Evolutionary conservation across 2,113 vertebrate genomes (phyloP).

Genomic region (Gila orcuttii): DNA sequence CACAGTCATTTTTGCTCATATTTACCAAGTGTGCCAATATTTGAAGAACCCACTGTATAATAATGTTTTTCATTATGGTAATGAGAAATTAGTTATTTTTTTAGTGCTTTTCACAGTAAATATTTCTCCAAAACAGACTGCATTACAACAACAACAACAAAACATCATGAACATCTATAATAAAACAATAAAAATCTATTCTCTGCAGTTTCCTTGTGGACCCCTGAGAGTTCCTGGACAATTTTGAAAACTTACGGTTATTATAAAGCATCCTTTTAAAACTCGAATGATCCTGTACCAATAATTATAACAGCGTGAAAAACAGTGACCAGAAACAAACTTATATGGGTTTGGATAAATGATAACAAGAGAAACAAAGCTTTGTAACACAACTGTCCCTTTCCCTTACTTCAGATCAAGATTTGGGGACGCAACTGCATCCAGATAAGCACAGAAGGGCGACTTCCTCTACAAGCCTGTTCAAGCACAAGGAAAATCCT

Average conservation of each 20-base stretch:
- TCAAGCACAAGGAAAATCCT: conserved; percentile 31
- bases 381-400: background rate
- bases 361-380: background rate
- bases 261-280: background rate
- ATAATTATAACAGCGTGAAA: background rate
- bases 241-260: no score
- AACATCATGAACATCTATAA: no score
- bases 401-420: background rate
- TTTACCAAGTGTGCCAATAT: no score
- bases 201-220: no score
- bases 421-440: background rate
- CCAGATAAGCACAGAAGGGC: conserved; percentile 32
- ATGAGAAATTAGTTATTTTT: background rate
- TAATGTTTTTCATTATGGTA: background rate
- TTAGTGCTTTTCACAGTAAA: background rate
- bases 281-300: background rate
- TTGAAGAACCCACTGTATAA: no score
- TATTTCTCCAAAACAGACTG: background rate
- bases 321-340: background rate
- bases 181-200: no score
- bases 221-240: no score
- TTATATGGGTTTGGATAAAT: background rate
- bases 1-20: no score
- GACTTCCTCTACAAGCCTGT: background rate
- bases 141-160: no score